phyloP scores from a whole-genome alignment of 1,140 invertebrate species.

The Drosophila kohkoa region DNA sequence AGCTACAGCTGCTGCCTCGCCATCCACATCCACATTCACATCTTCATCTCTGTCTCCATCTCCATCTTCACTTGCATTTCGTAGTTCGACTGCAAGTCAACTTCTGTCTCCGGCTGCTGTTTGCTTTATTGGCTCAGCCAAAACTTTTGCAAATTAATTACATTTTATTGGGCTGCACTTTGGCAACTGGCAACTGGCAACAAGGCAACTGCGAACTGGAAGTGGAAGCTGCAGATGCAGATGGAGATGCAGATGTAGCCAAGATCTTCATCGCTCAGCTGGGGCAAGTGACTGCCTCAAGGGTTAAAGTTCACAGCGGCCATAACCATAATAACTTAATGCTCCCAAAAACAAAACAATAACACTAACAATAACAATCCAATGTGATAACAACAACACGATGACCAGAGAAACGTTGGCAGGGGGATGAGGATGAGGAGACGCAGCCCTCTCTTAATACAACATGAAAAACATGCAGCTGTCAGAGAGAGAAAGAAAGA shows the following conservation, averaged over 20 bases:
- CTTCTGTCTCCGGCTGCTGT: slow-evolving; percentile 23
- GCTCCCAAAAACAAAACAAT: slow-evolving; percentile 42
- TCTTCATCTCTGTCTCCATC: slow-evolving; percentile 18
- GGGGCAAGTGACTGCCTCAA: slow-evolving; percentile 1
- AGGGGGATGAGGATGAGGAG: too few relatives aligned
- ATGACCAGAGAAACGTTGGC: background rate
- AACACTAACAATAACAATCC: slow-evolving; percentile 49
- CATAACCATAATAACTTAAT: slow-evolving; percentile 71
- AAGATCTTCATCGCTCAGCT: background rate
- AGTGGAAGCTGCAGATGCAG: background rate
- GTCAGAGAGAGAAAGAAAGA: background rate
- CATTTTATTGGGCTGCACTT: slow-evolving; percentile 70
- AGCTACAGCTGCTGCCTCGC: slow-evolving; percentile 38
- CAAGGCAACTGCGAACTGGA: background rate
- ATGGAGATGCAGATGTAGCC: background rate
- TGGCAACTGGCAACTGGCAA: background rate
- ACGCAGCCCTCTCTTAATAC: slow-evolving; percentile 2
- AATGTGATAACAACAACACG: slow-evolving; percentile 32
- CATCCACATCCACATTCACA: slow-evolving; percentile 22
- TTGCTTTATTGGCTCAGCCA: slow-evolving; percentile 72
- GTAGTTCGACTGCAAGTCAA: background rate
- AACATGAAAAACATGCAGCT: slow-evolving; percentile 35
- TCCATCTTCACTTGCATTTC: background rate
- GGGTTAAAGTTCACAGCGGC: slow-evolving; percentile 54
- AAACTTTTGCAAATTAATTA: slow-evolving; percentile 79